These are phyloP conservation scores for Barnardius zonarius DNA, from an alignment of 2,113 vertebrate genomes.

Conservation along the genomic window DNA sequence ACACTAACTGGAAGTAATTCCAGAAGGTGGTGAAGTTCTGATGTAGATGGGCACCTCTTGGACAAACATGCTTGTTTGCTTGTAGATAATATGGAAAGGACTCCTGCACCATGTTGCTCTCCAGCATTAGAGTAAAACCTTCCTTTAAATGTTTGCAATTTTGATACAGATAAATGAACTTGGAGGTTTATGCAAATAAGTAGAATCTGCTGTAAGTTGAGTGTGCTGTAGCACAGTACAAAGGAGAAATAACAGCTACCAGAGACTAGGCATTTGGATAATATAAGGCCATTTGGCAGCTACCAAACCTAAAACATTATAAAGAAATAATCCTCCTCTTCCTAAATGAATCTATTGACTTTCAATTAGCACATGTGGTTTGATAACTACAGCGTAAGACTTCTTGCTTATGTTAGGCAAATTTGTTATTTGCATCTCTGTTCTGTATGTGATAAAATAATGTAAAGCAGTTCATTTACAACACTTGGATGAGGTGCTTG, in stretches of 20 bases:
- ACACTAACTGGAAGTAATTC: neutral
- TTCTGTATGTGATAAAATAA: neutral
- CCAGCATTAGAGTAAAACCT: neutral
- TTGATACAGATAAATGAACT: neutral
- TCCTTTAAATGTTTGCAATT: neutral
- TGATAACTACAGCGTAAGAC: neutral
- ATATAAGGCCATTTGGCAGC: neutral
- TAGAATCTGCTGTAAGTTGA: neutral
- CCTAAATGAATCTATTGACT: neutral
- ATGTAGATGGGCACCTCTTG: neutral
- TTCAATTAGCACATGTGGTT: neutral
- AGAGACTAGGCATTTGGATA: neutral
- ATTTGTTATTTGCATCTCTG: neutral
- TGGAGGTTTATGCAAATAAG: neutral
- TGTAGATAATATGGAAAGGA: neutral
- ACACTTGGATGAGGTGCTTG: neutral
- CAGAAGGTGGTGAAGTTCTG: neutral
- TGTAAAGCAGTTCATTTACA: neutral
- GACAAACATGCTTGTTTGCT: neutral
- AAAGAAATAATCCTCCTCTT: neutral
- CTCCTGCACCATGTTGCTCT: neutral
- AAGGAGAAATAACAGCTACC: neutral
- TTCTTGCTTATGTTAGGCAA: neutral
- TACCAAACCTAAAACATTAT: neutral
- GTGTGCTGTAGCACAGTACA: neutral